These are phyloP conservation scores for Nymphalis polychloros DNA, from an alignment of 2,888 invertebrate genomes.

Conservation along the genomic window DNA sequence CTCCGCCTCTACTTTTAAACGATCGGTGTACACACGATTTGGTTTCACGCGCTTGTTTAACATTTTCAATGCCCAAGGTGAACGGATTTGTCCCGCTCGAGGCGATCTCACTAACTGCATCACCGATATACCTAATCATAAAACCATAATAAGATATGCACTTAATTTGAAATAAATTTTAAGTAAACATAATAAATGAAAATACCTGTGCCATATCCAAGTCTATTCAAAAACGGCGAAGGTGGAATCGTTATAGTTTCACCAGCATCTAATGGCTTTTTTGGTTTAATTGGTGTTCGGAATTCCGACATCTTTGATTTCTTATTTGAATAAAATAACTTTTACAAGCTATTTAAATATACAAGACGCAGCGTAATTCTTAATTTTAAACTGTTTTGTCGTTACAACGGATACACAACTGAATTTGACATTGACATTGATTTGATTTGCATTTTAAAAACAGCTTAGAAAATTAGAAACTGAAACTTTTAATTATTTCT, in stretches of 20 bases:
- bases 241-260: slow-evolving; percentile 83
- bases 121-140: slow-evolving; percentile 85
- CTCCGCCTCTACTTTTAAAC: slow-evolving; percentile 87
- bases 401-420: slow-evolving; percentile 5
- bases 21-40: slow-evolving; percentile 69
- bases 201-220: slow-evolving; percentile 89
- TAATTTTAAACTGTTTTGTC: slow-evolving; percentile 15
- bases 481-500: too few relatives aligned
- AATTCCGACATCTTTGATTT: slow-evolving; percentile 51
- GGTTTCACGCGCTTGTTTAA: slow-evolving; percentile 79
- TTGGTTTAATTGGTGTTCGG: slow-evolving; percentile 67
- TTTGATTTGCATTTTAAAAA: slow-evolving; percentile 9
- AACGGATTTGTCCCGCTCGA: slow-evolving; percentile 84
- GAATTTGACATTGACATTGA: slow-evolving; percentile 18
- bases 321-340: background rate
- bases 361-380: background rate
- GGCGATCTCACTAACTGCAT: slow-evolving; percentile 89
- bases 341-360: background rate
- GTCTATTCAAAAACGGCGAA: slow-evolving; percentile 86
- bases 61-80: slow-evolving; percentile 94
- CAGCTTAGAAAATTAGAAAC: background rate
- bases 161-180: background rate
- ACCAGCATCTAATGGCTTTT: slow-evolving; percentile 45
- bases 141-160: background rate
- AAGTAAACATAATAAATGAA: background rate